phyloP scores from a whole-genome alignment of 2,797 vertebrate species.

The Lophotriccus pileatus region DNA sequence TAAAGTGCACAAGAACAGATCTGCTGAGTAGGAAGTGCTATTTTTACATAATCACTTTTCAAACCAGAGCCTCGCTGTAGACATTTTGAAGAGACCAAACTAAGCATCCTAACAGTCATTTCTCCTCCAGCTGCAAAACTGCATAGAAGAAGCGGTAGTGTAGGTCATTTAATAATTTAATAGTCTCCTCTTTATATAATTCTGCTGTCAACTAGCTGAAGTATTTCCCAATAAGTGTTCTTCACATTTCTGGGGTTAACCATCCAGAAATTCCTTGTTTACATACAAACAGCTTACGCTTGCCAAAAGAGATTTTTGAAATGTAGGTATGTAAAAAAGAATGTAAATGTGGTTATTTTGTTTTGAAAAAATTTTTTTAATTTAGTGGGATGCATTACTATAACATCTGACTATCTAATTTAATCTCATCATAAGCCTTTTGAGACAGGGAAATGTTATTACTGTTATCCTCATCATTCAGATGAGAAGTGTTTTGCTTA shows the following conservation, averaged over 20 bases:
- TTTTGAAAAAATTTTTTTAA: background rate
- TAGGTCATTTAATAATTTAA: background rate
- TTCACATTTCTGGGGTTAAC: background rate
- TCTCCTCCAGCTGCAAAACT: slow-evolving; percentile 21
- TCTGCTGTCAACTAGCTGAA: background rate
- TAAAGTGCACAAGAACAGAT: slow-evolving; percentile 43
- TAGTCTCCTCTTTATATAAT: background rate
- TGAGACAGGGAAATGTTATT: background rate
- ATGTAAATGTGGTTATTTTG: background rate
- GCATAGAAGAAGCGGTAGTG: background rate
- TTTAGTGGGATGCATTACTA: background rate
- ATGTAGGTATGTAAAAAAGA: background rate
- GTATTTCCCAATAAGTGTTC: background rate
- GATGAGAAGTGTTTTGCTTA: background rate
- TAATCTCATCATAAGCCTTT: background rate
- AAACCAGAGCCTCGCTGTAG: slow-evolving; percentile 21
- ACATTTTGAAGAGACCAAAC: slow-evolving; percentile 34
- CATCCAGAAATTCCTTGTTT: background rate
- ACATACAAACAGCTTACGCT: background rate
- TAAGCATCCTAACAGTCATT: background rate
- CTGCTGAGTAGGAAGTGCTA: slow-evolving; percentile 67
- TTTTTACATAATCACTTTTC: slow-evolving; percentile 62
- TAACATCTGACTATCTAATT: background rate
- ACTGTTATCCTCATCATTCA: background rate
- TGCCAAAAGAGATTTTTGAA: background rate